phyloP scores from a whole-genome alignment of 2,797 vertebrate genomes.

The Oreochromis grahami region DNA sequence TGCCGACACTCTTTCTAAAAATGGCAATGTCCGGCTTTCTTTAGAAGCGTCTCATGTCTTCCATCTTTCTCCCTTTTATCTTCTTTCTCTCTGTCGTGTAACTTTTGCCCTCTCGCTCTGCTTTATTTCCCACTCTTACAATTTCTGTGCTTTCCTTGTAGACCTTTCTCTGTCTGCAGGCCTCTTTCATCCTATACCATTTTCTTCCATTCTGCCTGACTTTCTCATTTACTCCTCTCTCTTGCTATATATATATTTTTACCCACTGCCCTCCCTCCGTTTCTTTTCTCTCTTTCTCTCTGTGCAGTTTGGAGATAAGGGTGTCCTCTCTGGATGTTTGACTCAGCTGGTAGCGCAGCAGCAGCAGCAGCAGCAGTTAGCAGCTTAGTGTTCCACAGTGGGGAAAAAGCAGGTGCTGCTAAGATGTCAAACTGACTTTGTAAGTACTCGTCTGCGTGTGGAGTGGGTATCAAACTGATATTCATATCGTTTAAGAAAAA shows the following conservation, averaged over 20 bases:
- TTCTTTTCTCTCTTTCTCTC: conserved; percentile 7
- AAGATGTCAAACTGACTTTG: conserved; percentile 34
- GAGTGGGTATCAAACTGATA: not conserved
- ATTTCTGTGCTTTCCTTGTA: not conserved
- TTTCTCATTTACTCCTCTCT: conserved; percentile 8
- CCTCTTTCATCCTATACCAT: not conserved
- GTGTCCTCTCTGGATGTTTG: conserved; percentile 37
- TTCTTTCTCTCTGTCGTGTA: not conserved
- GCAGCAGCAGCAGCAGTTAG: conserved; percentile 24
- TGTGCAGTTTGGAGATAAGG: conserved; percentile 41
- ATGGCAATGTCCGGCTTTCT: not conserved
- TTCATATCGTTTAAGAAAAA: not conserved
- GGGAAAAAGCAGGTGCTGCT: conserved; percentile 12
- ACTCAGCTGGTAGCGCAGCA: conserved; percentile 31
- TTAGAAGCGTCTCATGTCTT: not conserved
- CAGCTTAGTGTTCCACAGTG: conserved; percentile 24
- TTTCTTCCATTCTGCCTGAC: not conserved
- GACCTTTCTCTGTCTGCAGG: not conserved
- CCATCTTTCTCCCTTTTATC: not conserved
- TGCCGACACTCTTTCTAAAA: conserved; percentile 11
- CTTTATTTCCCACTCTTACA: not conserved
- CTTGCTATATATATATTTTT: not conserved
- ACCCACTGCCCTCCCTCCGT: not conserved
- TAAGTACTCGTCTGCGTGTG: not conserved
- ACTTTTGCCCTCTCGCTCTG: not conserved